Conservation (phyloP, 2,888 invertebrate genomes). For the Germaria angustata region DNA sequence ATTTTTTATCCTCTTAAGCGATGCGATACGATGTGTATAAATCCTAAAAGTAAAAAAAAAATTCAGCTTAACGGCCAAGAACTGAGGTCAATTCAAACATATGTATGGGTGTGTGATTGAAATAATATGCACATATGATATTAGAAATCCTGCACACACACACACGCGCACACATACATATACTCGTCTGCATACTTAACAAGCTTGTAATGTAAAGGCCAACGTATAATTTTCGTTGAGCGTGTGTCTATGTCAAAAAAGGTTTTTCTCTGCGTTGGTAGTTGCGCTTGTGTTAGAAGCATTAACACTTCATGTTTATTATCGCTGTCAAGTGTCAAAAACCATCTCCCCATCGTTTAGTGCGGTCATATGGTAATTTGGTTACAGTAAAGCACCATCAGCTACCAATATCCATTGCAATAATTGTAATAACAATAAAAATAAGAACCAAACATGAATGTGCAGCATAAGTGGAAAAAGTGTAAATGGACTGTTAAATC, state of each 20-base stretch:
- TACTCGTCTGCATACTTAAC: neutral
- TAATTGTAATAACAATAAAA: slow-evolving; percentile 42
- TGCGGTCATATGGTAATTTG: slow-evolving; percentile 42
- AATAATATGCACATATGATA: slow-evolving; percentile 8
- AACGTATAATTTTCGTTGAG: neutral
- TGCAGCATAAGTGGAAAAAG: neutral
- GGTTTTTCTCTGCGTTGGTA: neutral
- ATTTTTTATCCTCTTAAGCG: neutral
- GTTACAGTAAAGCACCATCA: slow-evolving; percentile 15
- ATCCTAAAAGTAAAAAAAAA: neutral
- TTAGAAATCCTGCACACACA: neutral
- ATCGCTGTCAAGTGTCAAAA: slow-evolving; percentile 54
- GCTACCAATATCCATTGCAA: slow-evolving; percentile 21
- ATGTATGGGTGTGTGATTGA: slow-evolving; percentile 5
- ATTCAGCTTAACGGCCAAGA: slow-evolving; percentile 11
- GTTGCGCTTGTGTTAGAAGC: slow-evolving; percentile 17
- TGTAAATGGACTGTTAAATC: slow-evolving; percentile 20
- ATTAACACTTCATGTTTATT: slow-evolving; percentile 59
- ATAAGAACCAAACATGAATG: neutral
- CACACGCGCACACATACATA: neutral
- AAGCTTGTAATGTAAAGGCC: neutral
- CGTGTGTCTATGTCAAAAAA: neutral
- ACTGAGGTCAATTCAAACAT: slow-evolving; percentile 14
- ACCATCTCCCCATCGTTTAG: slow-evolving; percentile 18
- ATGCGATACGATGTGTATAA: neutral